Percentiles rank a stretch among this genome's conserved stretches.
phyloP scores from a whole-genome alignment of 2,797 vertebrate species.

The Falco rusticolus region DNA sequence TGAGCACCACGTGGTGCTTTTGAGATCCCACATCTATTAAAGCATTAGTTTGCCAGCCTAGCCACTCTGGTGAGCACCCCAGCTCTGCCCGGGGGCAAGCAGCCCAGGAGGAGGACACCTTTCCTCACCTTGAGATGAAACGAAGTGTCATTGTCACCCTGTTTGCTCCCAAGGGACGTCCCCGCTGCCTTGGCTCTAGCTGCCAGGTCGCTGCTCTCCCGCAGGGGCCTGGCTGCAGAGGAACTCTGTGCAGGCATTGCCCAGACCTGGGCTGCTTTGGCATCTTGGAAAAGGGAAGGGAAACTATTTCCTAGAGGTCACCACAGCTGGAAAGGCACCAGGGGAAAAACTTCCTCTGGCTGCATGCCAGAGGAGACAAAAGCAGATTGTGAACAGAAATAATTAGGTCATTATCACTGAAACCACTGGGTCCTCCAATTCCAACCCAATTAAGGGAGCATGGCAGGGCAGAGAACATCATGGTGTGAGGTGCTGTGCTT shows the following conservation, averaged over 20 bases:
- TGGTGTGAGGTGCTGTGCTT: background rate
- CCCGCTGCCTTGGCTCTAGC: accelerated
- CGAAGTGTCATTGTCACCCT: background rate
- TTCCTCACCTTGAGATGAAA: background rate
- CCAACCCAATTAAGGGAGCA: background rate
- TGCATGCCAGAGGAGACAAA: accelerated
- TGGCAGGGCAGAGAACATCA: background rate
- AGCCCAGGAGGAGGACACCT: background rate
- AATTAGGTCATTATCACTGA: background rate
- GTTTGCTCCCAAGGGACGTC: background rate
- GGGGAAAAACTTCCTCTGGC: background rate
- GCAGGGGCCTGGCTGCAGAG: background rate
- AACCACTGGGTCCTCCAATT: background rate
- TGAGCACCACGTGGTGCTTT: background rate
- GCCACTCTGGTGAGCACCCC: too few species aligned
- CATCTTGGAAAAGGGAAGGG: background rate
- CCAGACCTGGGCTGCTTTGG: background rate
- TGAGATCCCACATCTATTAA: too few species aligned
- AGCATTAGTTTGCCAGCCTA: too few species aligned
- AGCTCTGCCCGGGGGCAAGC: background rate
- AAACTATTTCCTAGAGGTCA: background rate
- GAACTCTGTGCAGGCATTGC: accelerated
- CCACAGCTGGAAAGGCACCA: background rate
- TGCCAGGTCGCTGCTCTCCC: background rate
- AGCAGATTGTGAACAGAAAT: background rate